A percentile compares a stretch with the other conserved stretches of the same genome.
Evolutionary conservation across 64 coral and sea anemone genomes (phyloP).

Genomic region (Stichodactyla mertensii): DNA sequence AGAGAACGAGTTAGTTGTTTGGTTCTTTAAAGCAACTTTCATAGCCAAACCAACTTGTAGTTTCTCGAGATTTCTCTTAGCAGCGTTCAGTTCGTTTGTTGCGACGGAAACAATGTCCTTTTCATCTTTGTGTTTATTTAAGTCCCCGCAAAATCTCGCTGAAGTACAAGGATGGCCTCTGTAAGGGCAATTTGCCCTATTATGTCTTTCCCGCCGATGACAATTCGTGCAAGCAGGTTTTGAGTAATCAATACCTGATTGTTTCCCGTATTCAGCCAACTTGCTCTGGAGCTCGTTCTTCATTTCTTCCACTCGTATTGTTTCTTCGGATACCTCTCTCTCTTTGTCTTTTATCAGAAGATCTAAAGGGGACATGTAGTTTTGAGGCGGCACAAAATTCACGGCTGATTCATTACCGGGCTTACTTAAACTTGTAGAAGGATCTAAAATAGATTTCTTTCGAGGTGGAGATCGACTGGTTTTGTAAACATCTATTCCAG

Average conservation of each 20-base stretch:
- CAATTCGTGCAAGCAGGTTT: slow-evolving; percentile 23
- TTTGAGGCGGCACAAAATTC: neutral
- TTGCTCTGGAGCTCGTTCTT: slow-evolving; percentile 14
- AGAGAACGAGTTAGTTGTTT: slow-evolving; percentile 23
- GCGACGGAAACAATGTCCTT: neutral
- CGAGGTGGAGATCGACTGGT: too few relatives aligned
- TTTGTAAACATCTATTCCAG: too few relatives aligned
- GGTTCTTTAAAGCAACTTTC: slow-evolving; percentile 25
- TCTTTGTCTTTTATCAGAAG: slow-evolving; percentile 43
- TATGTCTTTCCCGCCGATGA: slow-evolving; percentile 12
- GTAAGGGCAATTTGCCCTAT: slow-evolving; percentile 22
- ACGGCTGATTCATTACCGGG: neutral
- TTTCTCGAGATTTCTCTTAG: neutral
- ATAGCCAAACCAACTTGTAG: neutral
- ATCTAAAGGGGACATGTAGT: slow-evolving; percentile 15
- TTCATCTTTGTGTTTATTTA: slow-evolving; percentile 16
- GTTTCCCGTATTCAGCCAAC: slow-evolving; percentile 3
- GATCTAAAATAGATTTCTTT: neutral
- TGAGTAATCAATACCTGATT: slow-evolving; percentile 5
- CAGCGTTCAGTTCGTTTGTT: slow-evolving; percentile 1
- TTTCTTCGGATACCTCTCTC: slow-evolving; percentile 21
- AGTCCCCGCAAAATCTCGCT: neutral
- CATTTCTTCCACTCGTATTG: neutral
- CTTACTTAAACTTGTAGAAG: neutral
- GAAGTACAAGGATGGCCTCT: slow-evolving; percentile 7